Conservation (phyloP, 2,888 invertebrate genomes). For the Scelioninae gen. 1 region DNA sequence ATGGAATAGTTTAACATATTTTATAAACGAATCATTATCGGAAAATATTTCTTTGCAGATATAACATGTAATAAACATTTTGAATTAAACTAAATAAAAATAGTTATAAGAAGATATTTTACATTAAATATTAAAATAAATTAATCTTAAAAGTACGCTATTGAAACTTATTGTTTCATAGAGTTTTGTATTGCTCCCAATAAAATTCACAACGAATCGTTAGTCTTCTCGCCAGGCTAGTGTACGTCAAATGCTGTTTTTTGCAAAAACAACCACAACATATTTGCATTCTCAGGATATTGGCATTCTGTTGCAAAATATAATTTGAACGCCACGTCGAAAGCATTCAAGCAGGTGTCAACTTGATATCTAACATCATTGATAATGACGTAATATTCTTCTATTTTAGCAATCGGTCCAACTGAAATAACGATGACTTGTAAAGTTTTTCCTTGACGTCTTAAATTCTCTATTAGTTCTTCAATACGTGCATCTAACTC, state of each 20-base stretch:
- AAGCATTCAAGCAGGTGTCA: slow-evolving; percentile 22
- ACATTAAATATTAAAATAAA: too few relatives aligned
- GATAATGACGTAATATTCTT: slow-evolving; percentile 40
- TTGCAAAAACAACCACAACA: slow-evolving; percentile 48
- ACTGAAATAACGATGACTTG: slow-evolving; percentile 36
- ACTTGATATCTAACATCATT: slow-evolving; percentile 32
- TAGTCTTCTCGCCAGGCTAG: slow-evolving; percentile 29
- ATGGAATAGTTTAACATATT: slow-evolving; percentile 22
- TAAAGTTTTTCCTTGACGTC: too few relatives aligned
- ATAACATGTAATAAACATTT: too few relatives aligned
- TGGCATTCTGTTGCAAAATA: slow-evolving; percentile 34
- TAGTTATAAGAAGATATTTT: too few relatives aligned
- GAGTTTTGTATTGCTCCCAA: too few relatives aligned
- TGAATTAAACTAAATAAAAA: too few relatives aligned
- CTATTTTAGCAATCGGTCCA: slow-evolving; percentile 28
- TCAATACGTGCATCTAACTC: too few relatives aligned
- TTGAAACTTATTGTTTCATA: too few relatives aligned
- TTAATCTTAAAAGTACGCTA: too few relatives aligned
- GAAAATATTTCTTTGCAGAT: slow-evolving; percentile 3
- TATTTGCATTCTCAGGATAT: slow-evolving; percentile 32
- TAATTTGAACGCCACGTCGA: slow-evolving; percentile 41
- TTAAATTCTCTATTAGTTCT: too few relatives aligned
- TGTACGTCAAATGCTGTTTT: slow-evolving; percentile 18
- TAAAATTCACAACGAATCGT: slow-evolving; percentile 29
- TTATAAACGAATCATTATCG: slow-evolving; percentile 1